These are phyloP conservation scores for Glareola pratincola DNA, from an alignment of 2,113 vertebrate species.

Conservation along the genomic window DNA sequence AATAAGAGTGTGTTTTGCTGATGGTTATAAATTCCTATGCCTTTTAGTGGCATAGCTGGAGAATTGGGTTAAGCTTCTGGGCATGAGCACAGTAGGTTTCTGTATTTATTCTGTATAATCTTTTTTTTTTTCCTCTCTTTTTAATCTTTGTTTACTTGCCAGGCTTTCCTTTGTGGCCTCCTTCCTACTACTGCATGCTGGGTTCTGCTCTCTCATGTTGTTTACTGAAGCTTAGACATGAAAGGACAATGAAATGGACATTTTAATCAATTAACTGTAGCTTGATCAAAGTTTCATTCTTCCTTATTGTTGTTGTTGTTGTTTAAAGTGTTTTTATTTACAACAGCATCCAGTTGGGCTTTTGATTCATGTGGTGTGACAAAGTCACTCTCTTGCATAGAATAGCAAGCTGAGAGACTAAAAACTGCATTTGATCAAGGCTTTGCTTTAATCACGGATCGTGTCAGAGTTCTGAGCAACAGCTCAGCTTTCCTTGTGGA, in stretches of 20 bases:
- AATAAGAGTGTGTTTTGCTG: not conserved
- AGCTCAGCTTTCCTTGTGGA: not conserved
- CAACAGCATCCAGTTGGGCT: not conserved
- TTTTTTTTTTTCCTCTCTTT: not conserved
- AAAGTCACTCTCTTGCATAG: not conserved
- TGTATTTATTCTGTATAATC: slow-evolving; percentile 21
- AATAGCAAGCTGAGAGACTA: not conserved
- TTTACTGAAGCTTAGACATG: slow-evolving; percentile 32
- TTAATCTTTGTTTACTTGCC: slow-evolving; percentile 47
- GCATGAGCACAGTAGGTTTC: slow-evolving; percentile 8
- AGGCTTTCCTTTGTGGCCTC: not conserved
- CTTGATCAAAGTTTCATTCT: slow-evolving; percentile 45
- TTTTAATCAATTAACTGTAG: slow-evolving; percentile 52
- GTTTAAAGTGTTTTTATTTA: slow-evolving; percentile 29
- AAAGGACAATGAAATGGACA: not conserved
- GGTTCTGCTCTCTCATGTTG: not conserved
- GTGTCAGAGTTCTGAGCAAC: not conserved
- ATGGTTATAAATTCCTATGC: not conserved
- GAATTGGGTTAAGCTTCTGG: slow-evolving; percentile 39
- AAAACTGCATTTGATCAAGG: slow-evolving; percentile 42
- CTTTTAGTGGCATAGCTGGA: not conserved
- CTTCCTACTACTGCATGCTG: not conserved
- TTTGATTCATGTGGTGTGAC: slow-evolving; percentile 7
- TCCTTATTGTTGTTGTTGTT: not conserved
- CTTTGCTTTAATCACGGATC: slow-evolving; percentile 29